Base-by-base conservation (phyloP, 2,113 vertebrate species). In the Tylochromis polylepis region DNA sequence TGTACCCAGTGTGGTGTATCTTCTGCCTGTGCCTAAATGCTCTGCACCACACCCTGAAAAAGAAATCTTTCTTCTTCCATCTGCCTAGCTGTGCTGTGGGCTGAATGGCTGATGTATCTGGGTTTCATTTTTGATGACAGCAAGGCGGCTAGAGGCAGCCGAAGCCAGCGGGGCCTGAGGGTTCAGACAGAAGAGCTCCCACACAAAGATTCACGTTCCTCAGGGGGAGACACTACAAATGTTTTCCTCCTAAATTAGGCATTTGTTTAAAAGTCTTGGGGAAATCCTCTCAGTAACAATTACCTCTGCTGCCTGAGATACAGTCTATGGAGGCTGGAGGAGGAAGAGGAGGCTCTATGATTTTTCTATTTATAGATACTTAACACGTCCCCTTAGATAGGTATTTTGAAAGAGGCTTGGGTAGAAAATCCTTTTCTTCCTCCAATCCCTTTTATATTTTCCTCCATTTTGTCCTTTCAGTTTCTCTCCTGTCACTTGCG, bases 191-290 rank as follows among this genome's bases (percentile, higher is more conserved):
- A 55, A 43, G 36, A 85, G 75, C 85, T 80, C 85, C 72, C 62
- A 75, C 89, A 81, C 83, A 85, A 57, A 85, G 75, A 78, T 24
- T n/a, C 14, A 3, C 41, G 55, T 34, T 70, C 58, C 85, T 80
- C 84, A 3, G 27, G 81, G 27, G 83, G 62, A n/a, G 20, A 31
- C 6, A 8, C 60, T 75, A 22, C 70, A 87, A 88, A 93, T 92
- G 88, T 94, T 94, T 94, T 89, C 89, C 65, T 92, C 72, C 53
- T 84, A 93, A 92, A 94, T 94, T 87, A 94, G 90, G 90, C 89
- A 94, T 93, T 90, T 38, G 93, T 93, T 92, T 87, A 86, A 93
- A 92, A 91, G 80, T 84, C 88, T 83, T 46, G 51, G 81, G 65
- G 77, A 75, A 86, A 90, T 93, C 41, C 72, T 79, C 88, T 89